A percentile compares a stretch with the other conserved stretches of the same genome.
Evolutionary conservation across 2,797 vertebrate genomes (phyloP).

Genomic region (Coregonus sp.): DNA sequence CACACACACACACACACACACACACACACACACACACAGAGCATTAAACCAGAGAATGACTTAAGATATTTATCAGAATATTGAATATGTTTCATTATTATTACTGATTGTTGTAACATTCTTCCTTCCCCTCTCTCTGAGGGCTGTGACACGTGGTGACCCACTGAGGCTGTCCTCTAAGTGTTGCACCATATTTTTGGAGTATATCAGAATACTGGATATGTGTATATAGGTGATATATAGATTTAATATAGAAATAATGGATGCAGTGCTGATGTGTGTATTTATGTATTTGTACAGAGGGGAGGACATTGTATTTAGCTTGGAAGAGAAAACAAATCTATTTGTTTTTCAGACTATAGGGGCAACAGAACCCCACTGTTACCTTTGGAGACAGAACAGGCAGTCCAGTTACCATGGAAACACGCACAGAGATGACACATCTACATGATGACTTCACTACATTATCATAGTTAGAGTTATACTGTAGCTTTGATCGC

Average conservation of each 20-base stretch:
- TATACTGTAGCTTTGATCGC: constrained; percentile 65
- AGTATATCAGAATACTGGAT: constrained; percentile 74
- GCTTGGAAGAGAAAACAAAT: constrained; percentile 69
- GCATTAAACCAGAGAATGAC: constrained; percentile 48
- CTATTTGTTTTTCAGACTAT: constrained; percentile 60
- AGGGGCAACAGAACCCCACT: constrained; percentile 52
- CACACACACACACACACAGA: constrained; percentile 9
- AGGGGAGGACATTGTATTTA: constrained; percentile 63
- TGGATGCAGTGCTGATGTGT: constrained; percentile 64
- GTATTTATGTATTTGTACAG: constrained; percentile 77
- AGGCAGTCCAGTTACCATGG: constrained; percentile 63
- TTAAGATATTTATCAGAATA: constrained; percentile 37
- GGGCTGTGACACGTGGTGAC: neutral
- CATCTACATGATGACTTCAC: constrained; percentile 52
- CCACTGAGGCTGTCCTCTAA: constrained; percentile 48
- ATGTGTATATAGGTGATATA: constrained; percentile 31
- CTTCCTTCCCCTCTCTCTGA: neutral
- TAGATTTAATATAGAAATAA: constrained; percentile 71
- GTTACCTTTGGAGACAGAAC: constrained; percentile 56
- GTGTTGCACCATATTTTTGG: constrained; percentile 66
- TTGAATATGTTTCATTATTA: constrained; percentile 63
- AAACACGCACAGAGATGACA: constrained; percentile 61
- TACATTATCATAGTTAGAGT: constrained; percentile 64
- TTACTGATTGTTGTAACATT: neutral
- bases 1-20: neutral